Evolutionary conservation across 2,797 vertebrate species (phyloP).

Genomic region (Buphagus erythrorhynchus): DNA sequence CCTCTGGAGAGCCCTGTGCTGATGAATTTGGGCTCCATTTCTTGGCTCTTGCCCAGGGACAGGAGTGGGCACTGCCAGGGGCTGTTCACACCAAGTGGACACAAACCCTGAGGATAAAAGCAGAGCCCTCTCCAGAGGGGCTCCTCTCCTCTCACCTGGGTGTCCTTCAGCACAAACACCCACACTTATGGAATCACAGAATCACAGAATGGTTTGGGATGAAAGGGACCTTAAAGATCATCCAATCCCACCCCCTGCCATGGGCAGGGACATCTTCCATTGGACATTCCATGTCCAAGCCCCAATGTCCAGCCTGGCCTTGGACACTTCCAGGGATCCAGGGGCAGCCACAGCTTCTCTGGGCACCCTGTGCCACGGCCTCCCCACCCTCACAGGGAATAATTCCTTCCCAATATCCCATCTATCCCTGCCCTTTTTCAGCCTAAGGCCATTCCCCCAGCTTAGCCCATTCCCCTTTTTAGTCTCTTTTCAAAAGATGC

Average conservation of each 20-base stretch:
- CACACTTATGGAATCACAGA: neutral
- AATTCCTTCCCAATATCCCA: neutral
- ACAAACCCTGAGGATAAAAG: neutral
- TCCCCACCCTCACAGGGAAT: accelerated
- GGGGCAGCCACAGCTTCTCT: neutral
- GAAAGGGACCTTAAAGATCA: neutral
- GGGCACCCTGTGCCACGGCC: neutral
- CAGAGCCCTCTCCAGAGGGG: neutral
- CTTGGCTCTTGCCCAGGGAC: neutral
- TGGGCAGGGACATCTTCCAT: neutral
- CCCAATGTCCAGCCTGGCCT: accelerated
- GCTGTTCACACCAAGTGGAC: neutral
- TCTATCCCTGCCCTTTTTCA: neutral
- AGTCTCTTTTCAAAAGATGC: neutral
- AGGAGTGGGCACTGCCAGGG: neutral
- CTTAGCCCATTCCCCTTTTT: neutral
- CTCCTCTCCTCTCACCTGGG: neutral
- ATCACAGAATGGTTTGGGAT: neutral
- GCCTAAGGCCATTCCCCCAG: neutral
- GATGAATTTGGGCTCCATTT: neutral
- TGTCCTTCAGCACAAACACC: neutral
- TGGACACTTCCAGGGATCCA: neutral
- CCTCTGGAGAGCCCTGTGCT: neutral
- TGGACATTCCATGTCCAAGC: too few species aligned
- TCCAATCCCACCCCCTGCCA: accelerated